phyloP scores from a whole-genome alignment of 2,113 vertebrate species.

The Stictonetta naevosa region DNA sequence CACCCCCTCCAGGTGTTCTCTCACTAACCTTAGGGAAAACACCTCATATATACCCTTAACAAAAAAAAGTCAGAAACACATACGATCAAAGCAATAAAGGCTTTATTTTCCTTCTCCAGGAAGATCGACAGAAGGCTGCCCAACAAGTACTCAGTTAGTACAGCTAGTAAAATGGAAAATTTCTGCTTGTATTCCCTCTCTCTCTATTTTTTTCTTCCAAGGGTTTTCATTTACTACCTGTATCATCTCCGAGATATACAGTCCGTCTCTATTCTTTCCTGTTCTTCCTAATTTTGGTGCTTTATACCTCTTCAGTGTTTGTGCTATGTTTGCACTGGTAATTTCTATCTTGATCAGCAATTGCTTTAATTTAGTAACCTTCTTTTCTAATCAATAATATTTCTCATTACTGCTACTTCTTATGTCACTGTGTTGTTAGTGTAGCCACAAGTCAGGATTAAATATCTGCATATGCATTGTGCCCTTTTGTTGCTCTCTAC shows the following conservation, averaged over 20 bases:
- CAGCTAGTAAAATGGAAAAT: neutral
- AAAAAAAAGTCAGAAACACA: neutral
- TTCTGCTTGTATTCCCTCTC: neutral
- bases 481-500: neutral
- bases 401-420: neutral
- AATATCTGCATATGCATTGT: neutral
- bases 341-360: neutral
- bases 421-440: neutral
- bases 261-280: neutral
- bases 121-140: neutral
- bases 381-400: neutral
- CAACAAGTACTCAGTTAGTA: neutral
- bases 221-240: neutral
- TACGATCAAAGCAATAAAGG: neutral
- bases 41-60: neutral
- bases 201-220: neutral
- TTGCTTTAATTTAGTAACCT: neutral
- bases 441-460: neutral
- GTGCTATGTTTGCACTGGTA: neutral
- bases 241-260: neutral
- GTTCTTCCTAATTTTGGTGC: neutral
- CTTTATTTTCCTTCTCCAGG: neutral
- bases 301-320: neutral
- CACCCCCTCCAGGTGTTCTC: neutral
- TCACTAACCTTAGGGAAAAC: neutral